Evolutionary conservation across 2,113 vertebrate species (phyloP).

Genomic region (Lucifuga dentata): DNA sequence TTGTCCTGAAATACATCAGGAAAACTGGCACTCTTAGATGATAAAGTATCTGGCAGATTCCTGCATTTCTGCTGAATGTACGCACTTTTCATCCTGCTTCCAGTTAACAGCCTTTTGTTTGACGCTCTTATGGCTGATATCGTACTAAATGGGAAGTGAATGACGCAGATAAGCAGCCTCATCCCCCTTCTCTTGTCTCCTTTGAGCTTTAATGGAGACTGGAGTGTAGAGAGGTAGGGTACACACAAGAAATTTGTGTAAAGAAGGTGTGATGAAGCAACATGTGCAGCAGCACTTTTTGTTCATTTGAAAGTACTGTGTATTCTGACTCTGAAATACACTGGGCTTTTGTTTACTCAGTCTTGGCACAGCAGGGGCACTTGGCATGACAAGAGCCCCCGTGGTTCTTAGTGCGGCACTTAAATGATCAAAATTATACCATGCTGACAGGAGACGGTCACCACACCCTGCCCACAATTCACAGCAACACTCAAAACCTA

Average conservation of each 20-base stretch:
- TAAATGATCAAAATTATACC: constrained; percentile 71
- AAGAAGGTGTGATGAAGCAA: constrained; percentile 12
- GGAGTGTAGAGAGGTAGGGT: not conserved
- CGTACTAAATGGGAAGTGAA: constrained; percentile 9
- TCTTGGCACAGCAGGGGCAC: constrained; percentile 52
- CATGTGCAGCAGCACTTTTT: constrained; percentile 33
- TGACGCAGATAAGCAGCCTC: constrained; percentile 37
- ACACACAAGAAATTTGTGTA: not conserved
- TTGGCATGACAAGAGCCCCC: constrained; percentile 59
- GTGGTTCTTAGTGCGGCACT: constrained; percentile 58
- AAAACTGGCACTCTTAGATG: constrained; percentile 9
- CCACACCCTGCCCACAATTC: constrained; percentile 54
- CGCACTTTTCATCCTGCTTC: constrained; percentile 15
- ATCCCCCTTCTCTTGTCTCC: not conserved
- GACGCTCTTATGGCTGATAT: constrained; percentile 15
- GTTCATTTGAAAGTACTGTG: constrained; percentile 49
- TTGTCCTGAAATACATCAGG: constrained; percentile 2
- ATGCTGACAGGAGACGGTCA: constrained; percentile 55
- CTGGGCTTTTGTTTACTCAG: constrained; percentile 74
- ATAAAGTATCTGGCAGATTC: constrained; percentile 30
- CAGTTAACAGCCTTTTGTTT: constrained; percentile 23
- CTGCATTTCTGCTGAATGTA: constrained; percentile 17
- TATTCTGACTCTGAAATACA: constrained; percentile 61
- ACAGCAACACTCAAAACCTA: constrained; percentile 23
- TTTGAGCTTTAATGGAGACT: constrained; percentile 11